Evolutionary conservation across 1,140 invertebrate genomes (phyloP).

Genomic region (Asbolus verrucosus): DNA sequence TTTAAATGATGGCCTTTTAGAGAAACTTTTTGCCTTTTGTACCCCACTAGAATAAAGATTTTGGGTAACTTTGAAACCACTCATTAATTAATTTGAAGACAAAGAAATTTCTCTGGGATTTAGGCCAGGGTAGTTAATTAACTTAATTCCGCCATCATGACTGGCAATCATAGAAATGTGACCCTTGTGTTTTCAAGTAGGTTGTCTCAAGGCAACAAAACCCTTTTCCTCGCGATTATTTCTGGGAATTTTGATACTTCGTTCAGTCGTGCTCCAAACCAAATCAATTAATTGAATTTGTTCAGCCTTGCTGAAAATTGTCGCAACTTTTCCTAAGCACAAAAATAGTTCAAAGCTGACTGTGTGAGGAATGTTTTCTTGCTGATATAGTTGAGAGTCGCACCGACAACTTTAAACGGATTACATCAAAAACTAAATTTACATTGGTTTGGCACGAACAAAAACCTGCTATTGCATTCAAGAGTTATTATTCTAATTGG

Average conservation of each 20-base stretch:
- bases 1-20: too few relatives aligned
- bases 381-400: too few relatives aligned
- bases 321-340: neutral
- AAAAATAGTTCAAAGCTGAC: too few relatives aligned
- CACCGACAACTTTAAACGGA: too few relatives aligned
- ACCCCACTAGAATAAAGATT: neutral
- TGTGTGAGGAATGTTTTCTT: too few relatives aligned
- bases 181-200: neutral
- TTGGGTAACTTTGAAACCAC: neutral
- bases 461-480: too few relatives aligned
- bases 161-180: conserved; percentile 6
- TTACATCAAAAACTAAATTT: too few relatives aligned
- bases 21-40: neutral
- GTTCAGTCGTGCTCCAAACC: neutral
- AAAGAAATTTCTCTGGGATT: conserved; percentile 12
- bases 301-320: neutral
- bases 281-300: conserved; percentile 34
- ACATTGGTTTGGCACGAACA: too few relatives aligned
- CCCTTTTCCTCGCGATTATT: neutral
- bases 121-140: conserved; percentile 11
- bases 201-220: neutral
- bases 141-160: conserved; percentile 5
- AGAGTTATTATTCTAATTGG: too few relatives aligned
- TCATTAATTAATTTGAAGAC: conserved; percentile 32
- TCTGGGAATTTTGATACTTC: conserved; percentile 8